Base-by-base conservation (phyloP, 2,797 vertebrate species). In the Parambassis ranga region DNA sequence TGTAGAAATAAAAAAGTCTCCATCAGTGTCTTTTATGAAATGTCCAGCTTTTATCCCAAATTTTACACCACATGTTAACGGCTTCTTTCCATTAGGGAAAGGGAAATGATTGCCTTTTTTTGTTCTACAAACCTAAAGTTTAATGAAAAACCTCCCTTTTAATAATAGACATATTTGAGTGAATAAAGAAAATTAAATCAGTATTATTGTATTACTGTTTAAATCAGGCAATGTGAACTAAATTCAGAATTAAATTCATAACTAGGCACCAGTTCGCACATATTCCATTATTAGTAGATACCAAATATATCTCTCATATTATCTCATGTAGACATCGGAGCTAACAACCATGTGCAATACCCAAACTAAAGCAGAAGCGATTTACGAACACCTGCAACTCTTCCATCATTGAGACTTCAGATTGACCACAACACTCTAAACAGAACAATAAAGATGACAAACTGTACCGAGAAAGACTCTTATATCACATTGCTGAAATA, bases 181-280 rank as follows among this genome's bases (percentile, higher is more conserved):
- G n/a, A n/a, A n/a, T n/a, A n/a, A n/a, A n/a, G n/a, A n/a, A n/a
- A n/a, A n/a, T n/a, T n/a, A n/a, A n/a, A n/a, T n/a, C n/a, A n/a
- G n/a, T n/a, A n/a, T n/a, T n/a, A n/a, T 13, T 19, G 4, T 20
- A 7, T 52, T 18, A 6, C 56, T 44, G 35, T 50, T 27, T 65
- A 30, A 53, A 44, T 62, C 22, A 74, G 66, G 56, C 70, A 39
- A 15, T 67, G 49, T 66, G 30, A 74, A 59, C 22, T 22, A 32
- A 76, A 65, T 52, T 64, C n/a, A 57, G 11, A 32, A 64, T 53
- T 39, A n/a, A n/a, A n/a, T n/a, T n/a, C n/a, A n/a, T n/a, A n/a
- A n/a, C n/a, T 39, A 71, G 75, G 79, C 82, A 86, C 58, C 1
- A 50, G 35, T 57, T 68, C 56, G 2, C 15, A 69, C 22, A 4